Conservation (phyloP, 2,113 vertebrate species). For the pig (Sus scrofa) region T2T-Sscrofa CM000826.6:142078001-142078500, state of each 20-base stretch:
- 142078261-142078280: not conserved
- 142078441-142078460: not conserved
- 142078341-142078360: not conserved
- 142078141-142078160: not conserved
- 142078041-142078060: not conserved
- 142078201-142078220: not conserved
- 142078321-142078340: conserved; percentile 37
- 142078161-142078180: not conserved
- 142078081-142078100: accelerated
- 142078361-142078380: not conserved
- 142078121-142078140: not conserved
- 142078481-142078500: not conserved
- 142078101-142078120: not conserved
- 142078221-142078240: not conserved
- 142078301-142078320: not conserved
- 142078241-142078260: not conserved
- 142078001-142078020: not conserved
- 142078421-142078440: not conserved
- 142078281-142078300: not conserved
- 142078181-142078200: not conserved
- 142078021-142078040: not conserved
- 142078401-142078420: not conserved
- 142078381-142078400: not conserved
- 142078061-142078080: not conserved
- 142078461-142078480: not conserved